phyloP scores from a whole-genome alignment of 2,113 vertebrate species.

The Boulengerochromis microlepis region DNA sequence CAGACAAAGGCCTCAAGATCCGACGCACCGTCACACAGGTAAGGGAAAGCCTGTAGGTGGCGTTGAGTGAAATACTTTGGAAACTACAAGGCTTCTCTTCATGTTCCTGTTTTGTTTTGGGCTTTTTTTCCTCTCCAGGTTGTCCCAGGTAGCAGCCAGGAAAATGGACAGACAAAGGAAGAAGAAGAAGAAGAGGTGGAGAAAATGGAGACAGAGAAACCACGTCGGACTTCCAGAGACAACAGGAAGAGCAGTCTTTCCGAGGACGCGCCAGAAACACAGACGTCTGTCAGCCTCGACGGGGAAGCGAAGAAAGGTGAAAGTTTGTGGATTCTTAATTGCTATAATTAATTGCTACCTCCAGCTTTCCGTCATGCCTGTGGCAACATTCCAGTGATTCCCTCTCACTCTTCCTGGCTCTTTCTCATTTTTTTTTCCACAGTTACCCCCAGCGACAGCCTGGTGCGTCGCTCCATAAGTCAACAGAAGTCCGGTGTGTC shows the following conservation, averaged over 20 bases:
- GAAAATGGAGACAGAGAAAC: constrained; percentile 63
- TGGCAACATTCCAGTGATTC: neutral
- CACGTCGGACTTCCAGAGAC: constrained; percentile 45
- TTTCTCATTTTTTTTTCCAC: neutral
- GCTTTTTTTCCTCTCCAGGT: constrained; percentile 56
- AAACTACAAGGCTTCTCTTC: neutral
- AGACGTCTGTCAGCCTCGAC: constrained; percentile 60
- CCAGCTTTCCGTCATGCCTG: neutral
- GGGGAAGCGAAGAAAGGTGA: constrained; percentile 79
- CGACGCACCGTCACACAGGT: constrained; percentile 90
- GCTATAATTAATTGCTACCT: neutral
- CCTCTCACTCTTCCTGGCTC: neutral
- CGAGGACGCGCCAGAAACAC: constrained; percentile 70
- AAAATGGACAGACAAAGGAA: constrained; percentile 79
- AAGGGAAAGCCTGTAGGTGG: neutral
- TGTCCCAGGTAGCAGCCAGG: constrained; percentile 78
- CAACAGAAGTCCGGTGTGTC: constrained; percentile 86
- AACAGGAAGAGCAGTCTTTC: constrained; percentile 54
- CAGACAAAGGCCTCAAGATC: constrained; percentile 86
- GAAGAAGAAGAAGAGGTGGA: constrained; percentile 40
- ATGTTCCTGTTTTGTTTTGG: neutral
- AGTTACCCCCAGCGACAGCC: constrained; percentile 81
- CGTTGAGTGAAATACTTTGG: neutral
- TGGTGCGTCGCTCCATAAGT: constrained; percentile 85
- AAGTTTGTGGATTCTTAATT: neutral